Conservation (phyloP, 2,888 invertebrate species). For the Coelopa pilipes region DNA sequence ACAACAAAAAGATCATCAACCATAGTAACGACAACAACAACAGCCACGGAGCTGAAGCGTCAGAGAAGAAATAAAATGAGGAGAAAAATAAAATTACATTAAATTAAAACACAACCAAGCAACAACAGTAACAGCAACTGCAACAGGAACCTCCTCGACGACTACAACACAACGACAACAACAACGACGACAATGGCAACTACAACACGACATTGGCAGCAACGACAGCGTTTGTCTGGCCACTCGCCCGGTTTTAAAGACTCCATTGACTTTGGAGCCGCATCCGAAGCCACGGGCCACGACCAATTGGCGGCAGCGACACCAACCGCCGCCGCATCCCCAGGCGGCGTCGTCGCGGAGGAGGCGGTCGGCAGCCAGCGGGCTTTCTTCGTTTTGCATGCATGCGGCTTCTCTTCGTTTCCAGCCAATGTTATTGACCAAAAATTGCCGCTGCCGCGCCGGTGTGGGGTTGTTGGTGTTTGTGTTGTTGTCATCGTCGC, state of each 20-base stretch:
- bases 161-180: slow-evolving; percentile 3
- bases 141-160: not conserved
- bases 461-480: slow-evolving; percentile 6
- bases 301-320: slow-evolving; percentile 2
- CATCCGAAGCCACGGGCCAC: slow-evolving; percentile 14
- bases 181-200: slow-evolving; percentile 28
- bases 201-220: slow-evolving; percentile 20
- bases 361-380: too few species aligned
- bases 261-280: slow-evolving; percentile 37
- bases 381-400: slow-evolving; percentile 17
- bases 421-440: slow-evolving; percentile 26
- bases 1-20: too few species aligned
- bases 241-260: slow-evolving; percentile 22
- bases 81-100: too few species aligned
- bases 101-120: not conserved
- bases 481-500: not conserved
- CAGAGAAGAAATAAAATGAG: too few species aligned
- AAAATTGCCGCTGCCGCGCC: not conserved
- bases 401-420: not conserved
- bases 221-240: not conserved
- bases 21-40: too few species aligned
- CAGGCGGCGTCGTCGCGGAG: not conserved
- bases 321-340: slow-evolving; percentile 5
- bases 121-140: not conserved
- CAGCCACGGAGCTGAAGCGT: too few species aligned